A percentile compares a stretch with the other conserved stretches of the same genome.
phyloP scores from a whole-genome alignment of 2,797 vertebrate species.

The Loriculus beryllinus region DNA sequence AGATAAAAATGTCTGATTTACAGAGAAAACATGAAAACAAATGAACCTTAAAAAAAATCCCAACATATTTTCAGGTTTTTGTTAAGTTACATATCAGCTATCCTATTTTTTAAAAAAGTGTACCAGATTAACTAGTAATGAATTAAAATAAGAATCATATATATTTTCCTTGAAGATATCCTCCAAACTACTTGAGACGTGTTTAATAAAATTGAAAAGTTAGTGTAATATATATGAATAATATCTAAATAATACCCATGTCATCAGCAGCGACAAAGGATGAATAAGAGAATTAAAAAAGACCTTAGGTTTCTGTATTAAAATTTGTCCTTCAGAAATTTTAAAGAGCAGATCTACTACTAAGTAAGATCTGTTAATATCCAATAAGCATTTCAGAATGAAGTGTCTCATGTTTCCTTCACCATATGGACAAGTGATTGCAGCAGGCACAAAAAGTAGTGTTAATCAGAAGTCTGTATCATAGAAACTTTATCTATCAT shows the following conservation, averaged over 20 bases:
- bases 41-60: background rate
- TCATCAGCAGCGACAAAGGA: background rate
- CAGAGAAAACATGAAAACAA: background rate
- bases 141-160: background rate
- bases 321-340: constrained; percentile 23
- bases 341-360: background rate
- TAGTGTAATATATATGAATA: background rate
- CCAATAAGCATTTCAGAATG: background rate
- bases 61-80: background rate
- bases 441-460: background rate
- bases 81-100: background rate
- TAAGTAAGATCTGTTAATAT: background rate
- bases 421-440: background rate
- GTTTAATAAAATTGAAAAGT: background rate
- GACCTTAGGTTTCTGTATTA: background rate
- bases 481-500: background rate
- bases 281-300: background rate
- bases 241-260: background rate
- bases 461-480: background rate
- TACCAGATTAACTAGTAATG: background rate
- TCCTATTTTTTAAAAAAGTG: background rate
- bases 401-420: background rate
- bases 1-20: background rate
- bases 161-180: background rate
- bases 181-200: background rate